phyloP scores from a whole-genome alignment of 1,140 invertebrate species.

The Drosophila nikananu region DNA sequence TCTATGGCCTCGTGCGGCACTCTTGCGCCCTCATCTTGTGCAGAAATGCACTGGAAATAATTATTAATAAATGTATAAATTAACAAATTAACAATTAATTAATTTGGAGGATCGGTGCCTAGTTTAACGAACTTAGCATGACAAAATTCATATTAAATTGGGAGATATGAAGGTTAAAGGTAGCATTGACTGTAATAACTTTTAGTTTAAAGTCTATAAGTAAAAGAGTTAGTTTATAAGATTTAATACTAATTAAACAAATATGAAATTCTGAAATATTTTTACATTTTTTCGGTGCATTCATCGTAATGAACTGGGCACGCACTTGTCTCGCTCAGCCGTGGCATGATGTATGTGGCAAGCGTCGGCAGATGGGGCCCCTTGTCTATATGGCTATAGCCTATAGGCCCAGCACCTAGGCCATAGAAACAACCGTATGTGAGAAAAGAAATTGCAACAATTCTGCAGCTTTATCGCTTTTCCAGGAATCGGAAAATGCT shows the following conservation, averaged over 20 bases:
- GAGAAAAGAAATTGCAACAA: conserved; percentile 45
- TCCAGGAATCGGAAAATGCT: conserved; percentile 72
- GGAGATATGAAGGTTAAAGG: not conserved
- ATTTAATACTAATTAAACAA: too few relatives aligned
- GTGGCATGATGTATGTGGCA: conserved; percentile 78
- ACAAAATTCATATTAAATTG: not conserved
- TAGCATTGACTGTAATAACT: too few relatives aligned
- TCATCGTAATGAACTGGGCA: conserved; percentile 79
- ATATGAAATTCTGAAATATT: too few relatives aligned
- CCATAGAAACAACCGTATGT: conserved; percentile 7
- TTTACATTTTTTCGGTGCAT: conserved; percentile 2
- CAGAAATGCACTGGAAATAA: conserved; percentile 6
- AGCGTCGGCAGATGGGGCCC: conserved; percentile 26
- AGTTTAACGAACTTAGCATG: too few relatives aligned
- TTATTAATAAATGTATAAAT: not conserved
- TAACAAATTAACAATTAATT: not conserved
- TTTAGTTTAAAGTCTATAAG: not conserved
- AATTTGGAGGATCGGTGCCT: not conserved
- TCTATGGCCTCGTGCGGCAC: not conserved
- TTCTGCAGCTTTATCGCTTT: conserved; percentile 71
- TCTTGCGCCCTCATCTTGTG: not conserved
- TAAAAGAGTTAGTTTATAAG: too few relatives aligned
- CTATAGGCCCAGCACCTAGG: conserved; percentile 28
- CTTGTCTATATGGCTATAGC: conserved; percentile 46
- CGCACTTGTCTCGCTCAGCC: conserved; percentile 80